Base-by-base conservation (phyloP, 2,797 vertebrate genomes). In the Malacoraja senta region DNA sequence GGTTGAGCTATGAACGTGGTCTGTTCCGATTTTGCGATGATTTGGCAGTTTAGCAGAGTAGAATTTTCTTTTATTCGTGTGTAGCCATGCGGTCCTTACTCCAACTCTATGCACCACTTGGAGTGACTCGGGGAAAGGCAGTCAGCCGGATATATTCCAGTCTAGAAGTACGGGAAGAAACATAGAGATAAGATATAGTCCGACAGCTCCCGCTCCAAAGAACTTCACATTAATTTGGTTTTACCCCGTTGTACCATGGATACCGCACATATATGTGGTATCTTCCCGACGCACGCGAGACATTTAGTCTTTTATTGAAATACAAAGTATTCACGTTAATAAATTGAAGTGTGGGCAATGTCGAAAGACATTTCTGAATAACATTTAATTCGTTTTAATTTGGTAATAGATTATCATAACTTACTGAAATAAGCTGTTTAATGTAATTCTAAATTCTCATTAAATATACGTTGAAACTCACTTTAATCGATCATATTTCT, bases 51-150 rank as follows among this genome's bases (percentile, higher is more conserved):
- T 98, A 98, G 98, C 97, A 98, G 97, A 98, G 96, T 98, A 98
- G 97, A 98, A 98, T 76, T 74, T 76, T 32, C 29, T 98, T 96
- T 98, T 96, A 98, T 98, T 98, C 96, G 97, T 97, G 98, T 98
- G 97, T 98, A 98, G 98, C 98, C 98, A 98, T 98, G 98, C 98
- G 98, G 96, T 92, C 96, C 96, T 97, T 96, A 97, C 98, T 97
- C 38, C 96, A 97, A 96, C 96, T 96, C 95, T 94, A 94, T 95
- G 95, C 96, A 94, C 95, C 95, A 94, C 94, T 95, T 13, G 96
- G 96, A 96, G 95, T 95, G 96, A 96, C 96, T 96, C 96, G 95
- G 17, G 35, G 15, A 53, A 29, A 90, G 35, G 21, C 81, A 26
- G 24, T 12, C 71, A 35, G 21, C 13, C 38, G 6, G 65, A 76